Base-by-base conservation (phyloP, 2,888 invertebrate species). In the Hypercompe scribonia region DNA sequence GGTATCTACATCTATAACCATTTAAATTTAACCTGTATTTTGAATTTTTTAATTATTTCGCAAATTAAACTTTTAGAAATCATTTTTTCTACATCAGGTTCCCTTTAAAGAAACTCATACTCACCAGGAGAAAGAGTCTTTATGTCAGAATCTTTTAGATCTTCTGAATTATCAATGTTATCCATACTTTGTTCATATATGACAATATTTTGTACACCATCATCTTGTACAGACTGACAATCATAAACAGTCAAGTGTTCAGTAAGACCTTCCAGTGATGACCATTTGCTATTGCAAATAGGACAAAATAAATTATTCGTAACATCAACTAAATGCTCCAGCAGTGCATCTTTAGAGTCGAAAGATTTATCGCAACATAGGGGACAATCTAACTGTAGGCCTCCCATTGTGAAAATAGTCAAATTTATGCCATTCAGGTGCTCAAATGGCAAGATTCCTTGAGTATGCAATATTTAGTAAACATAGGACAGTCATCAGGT, bases 321-420 rank as follows among this genome's bases (percentile, higher is more conserved):
- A 69, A 89, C 83, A 87, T 96, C 96, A 39, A 95, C 91, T 86
- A 97, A 94, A 86, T 95, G 94, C 90, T 96, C 84, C 94, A 91
- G 81, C 94, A 96, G 91, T 94, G 96, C 85, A 93, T 96, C 91
- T 78, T 96, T 96, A 74, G 96, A 96, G 77, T 92, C 88, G 92
- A 97, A 97, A 73, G 94, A 96, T 88, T 96, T 96, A 76, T 96
- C 96, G 86, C 97, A 97, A 89, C 97, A 97, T 88, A 97, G 93
- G 61, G 97, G 97, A 83, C 97, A 97, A 79, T 89, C 93, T 88
- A 86, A 96, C 87, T 82, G 87, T 89, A 87, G 84, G 72, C 95
- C 94, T 88, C 95, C 96, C 97, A 97, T 97, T 86, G 84, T 92
- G 81, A 64, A 78, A 82, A 71, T 78, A 73, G 33, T 73, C 73